A percentile compares a stretch with the other conserved stretches of the same genome.
Evolutionary conservation across 2,888 invertebrate species (phyloP).

Genomic region (Microctonus brassicae): DNA sequence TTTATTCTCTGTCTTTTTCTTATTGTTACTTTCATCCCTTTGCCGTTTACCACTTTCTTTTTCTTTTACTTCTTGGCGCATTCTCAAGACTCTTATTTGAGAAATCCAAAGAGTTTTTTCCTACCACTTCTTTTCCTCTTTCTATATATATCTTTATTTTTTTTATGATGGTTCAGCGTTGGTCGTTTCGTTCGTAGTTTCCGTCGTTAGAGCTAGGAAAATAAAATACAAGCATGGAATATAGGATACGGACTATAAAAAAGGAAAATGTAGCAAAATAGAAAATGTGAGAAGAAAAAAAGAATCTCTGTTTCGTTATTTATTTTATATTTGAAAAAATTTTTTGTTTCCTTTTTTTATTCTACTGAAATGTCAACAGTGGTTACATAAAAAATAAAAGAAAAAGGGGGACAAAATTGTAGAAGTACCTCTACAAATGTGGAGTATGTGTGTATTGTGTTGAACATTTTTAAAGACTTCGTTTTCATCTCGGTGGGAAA

Average conservation of each 20-base stretch:
- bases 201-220: slow-evolving; percentile 26
- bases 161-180: neutral
- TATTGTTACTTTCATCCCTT: slow-evolving; percentile 26
- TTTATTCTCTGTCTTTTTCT: too few relatives aligned
- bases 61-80: slow-evolving; percentile 40
- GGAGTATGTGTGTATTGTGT: neutral
- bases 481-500: neutral
- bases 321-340: neutral
- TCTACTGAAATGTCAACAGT: slow-evolving; percentile 21
- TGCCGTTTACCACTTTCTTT: slow-evolving; percentile 33
- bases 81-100: slow-evolving; percentile 39
- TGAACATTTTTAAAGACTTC: slow-evolving; percentile 14
- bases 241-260: too few relatives aligned
- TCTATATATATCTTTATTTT: slow-evolving; percentile 3
- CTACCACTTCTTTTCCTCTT: slow-evolving; percentile 8
- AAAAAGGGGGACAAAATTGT: neutral
- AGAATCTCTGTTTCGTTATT: neutral
- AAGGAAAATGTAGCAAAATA: too few relatives aligned
- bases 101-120: slow-evolving; percentile 30
- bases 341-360: neutral
- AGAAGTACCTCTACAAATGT: neutral
- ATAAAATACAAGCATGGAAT: neutral
- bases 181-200: slow-evolving; percentile 25
- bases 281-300: neutral
- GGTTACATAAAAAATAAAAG: neutral